Evolutionary conservation across 1,140 invertebrate genomes (phyloP), one percentile per base, ranked within the genome.

Genomic region (Euwallacea fornicatus): DNA sequence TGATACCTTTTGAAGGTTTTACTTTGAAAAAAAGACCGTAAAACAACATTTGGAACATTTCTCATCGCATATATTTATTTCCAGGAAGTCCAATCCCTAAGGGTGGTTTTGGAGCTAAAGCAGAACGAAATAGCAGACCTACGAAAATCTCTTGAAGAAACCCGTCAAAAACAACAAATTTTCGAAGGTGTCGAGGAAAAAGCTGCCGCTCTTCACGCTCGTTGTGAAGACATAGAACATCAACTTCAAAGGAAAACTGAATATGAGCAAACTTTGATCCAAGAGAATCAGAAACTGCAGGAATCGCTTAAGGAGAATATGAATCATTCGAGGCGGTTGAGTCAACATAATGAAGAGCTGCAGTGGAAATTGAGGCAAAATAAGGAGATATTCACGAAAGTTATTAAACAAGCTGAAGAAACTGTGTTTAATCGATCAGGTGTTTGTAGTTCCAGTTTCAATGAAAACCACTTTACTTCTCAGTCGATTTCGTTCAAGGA

Each of bases 271-370:
- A 71, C 15, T 43, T 59, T 78, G 53, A 71, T 76, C 43, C 46
- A 72, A 50, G 86, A 93, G 75, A 90, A 92, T 74, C 85, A 90
- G 64, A 81, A 87, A n/a, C 80, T 94, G 8, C 82, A 88, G n/a
- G 90, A 92, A 61, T 86, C 85, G 0, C 86, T 88, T 47, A 88
- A 89, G 43, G 85, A 91, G 33, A 89, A 95, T 78, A 83, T 84
- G 0, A 91, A 91, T 74, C 90, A 92, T 59, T 92, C 92, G 68
- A 89, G 92, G 63, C 83, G 91, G 9, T 79, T 95, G 6, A 87
- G 88, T 0, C 89, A 91, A 76, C 88, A 92, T 75, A 95, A 95
- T 78, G 95, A 97, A 83, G 91, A 95, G 81, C 83, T 96, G 2
- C 86, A 91, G 76, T 96, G 92, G 87, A 91, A 90, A 79, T 84